phyloP scores from a whole-genome alignment of 2,797 vertebrate genomes.

The Centropyge bicolor region DNA sequence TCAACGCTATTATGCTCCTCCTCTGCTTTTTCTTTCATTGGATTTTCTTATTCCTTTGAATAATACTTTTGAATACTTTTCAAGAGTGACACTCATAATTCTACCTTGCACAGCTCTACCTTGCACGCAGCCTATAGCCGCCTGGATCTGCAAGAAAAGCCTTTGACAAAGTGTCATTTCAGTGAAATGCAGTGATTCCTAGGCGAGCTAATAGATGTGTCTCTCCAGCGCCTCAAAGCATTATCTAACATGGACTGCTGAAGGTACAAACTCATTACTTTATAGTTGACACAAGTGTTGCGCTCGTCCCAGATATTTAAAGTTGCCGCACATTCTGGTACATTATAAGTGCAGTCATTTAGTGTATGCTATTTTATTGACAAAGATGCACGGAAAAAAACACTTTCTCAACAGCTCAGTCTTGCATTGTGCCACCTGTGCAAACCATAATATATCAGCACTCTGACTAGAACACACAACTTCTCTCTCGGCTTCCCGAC shows the following conservation, averaged over 20 bases:
- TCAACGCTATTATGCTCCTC: background rate
- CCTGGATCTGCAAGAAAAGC: conserved; percentile 20
- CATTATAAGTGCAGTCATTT: conserved; percentile 21
- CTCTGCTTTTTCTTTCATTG: conserved; percentile 9
- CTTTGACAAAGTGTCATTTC: conserved; percentile 30
- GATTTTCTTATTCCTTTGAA: conserved; percentile 14
- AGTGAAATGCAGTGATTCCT: conserved; percentile 27
- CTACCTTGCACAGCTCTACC: background rate
- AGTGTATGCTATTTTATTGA: conserved; percentile 14
- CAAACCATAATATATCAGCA: conserved; percentile 21
- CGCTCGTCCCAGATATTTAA: conserved; percentile 20
- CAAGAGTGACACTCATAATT: conserved; percentile 18
- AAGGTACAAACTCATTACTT: conserved; percentile 35
- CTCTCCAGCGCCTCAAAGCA: conserved; percentile 34
- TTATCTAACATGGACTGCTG: conserved; percentile 37
- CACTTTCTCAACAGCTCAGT: background rate
- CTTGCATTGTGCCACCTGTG: conserved; percentile 5
- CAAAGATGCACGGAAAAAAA: conserved; percentile 20
- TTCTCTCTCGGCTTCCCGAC: conserved; percentile 12
- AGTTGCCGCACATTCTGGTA: conserved; percentile 1
- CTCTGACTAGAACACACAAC: conserved; percentile 19
- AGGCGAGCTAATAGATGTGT: conserved; percentile 26
- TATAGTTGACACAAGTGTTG: conserved; percentile 16
- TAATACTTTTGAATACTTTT: conserved; percentile 27
- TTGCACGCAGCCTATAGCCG: background rate